Evolutionary conservation across 2,113 vertebrate genomes (phyloP), one percentile per base, ranked within the genome.

Genomic region (Cromileptes altivelis): DNA sequence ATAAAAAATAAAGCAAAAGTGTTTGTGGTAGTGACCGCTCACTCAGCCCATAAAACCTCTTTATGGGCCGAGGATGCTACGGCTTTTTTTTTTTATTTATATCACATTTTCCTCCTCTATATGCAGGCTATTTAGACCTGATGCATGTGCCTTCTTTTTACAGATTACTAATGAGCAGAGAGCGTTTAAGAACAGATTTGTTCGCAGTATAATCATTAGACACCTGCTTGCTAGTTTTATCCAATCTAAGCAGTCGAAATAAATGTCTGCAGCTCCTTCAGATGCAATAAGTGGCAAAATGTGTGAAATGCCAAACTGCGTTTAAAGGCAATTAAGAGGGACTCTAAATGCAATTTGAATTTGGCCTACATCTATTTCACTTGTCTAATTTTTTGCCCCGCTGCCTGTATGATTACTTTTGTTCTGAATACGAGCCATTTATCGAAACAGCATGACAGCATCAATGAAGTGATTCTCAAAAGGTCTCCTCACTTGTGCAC

Each of bases 241-340:
- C 42, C 42, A 62, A 19, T 72, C 58, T 33, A 18, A 69, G 52
- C 64, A 37, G 7, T 27, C 27, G 53, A 67, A 55, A 76, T 70
- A 77, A 75, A 81, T 55, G 57, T 80, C 68, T 84, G 67, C 27
- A 67, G 63, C 64, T 70, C 68, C 18, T 84, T 76, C 57, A 79
- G 62, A 76, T 53, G 52, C 42, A 50, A 25, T 49, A 56, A 78
- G 49, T 75, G 33, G 37, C 23, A 70, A 56, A 77, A 64, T 60
- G 42, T 75, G 50, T 23, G 23, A 72, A 84, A 89, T 76, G 57
- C 64, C 61, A 82, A 86, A 77, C 30, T 42, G 14, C 56, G 79
- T 80, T 89, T 27, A 75, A 42, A 70, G 30, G 37, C 47, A 83
- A 80, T 85, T 80, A 78, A 58, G 33, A 58, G 45, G 6, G 61